phyloP scores from a whole-genome alignment of 2,888 invertebrate species.

The Drosophila incognita region DNA sequence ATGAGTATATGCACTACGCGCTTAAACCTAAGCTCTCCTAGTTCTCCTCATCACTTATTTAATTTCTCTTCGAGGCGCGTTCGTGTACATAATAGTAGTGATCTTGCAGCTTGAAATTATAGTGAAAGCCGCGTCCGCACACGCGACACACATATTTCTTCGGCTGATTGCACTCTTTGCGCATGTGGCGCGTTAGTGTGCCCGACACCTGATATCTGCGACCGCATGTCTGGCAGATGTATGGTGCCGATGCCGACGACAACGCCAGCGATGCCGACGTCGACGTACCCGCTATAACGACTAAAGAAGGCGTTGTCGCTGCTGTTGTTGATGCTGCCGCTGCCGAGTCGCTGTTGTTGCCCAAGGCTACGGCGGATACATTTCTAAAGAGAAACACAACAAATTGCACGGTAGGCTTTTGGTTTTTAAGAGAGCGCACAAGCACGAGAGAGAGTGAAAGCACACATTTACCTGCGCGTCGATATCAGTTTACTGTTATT shows the following conservation, averaged over 20 bases:
- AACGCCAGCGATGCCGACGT: conserved; percentile 17
- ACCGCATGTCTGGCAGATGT: conserved; percentile 77
- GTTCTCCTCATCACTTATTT: neutral
- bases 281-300: conserved; percentile 8
- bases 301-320: conserved; percentile 5
- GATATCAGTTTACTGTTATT: conserved; percentile 43
- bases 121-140: conserved; percentile 84
- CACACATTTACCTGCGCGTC: conserved; percentile 67
- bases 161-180: conserved; percentile 84
- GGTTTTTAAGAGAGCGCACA: conserved; percentile 9
- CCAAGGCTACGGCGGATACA: conserved; percentile 14
- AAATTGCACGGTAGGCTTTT: conserved; percentile 31
- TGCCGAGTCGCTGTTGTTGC: conserved; percentile 12
- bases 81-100: conserved; percentile 80
- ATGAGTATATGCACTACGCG: conserved; percentile 3
- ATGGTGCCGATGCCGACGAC: conserved; percentile 51
- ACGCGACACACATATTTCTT: conserved; percentile 82
- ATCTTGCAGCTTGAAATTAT: conserved; percentile 83
- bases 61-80: conserved; percentile 58
- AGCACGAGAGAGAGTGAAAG: conserved; percentile 28
- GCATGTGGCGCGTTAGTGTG: conserved; percentile 87
- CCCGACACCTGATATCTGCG: conserved; percentile 80
- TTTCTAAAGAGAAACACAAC: conserved; percentile 55
- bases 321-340: conserved; percentile 18
- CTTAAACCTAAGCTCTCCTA: conserved; percentile 16